Evolutionary conservation across 2,797 vertebrate genomes (phyloP), one percentile per base, ranked within the genome.

Genomic region (Phataginus tricuspis): DNA sequence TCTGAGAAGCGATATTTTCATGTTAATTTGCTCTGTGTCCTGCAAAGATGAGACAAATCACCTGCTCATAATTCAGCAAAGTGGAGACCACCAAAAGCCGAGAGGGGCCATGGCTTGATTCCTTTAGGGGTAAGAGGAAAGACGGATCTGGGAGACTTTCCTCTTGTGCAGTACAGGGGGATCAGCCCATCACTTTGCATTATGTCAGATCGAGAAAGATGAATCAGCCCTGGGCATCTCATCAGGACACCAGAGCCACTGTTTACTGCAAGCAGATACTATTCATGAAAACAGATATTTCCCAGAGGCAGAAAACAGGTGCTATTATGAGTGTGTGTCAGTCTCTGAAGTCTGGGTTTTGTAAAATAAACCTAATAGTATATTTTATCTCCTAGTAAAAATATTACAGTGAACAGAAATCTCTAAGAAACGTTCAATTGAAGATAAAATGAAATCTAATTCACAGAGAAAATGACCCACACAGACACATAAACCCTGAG

Each of bases 1-100:
- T 98, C 98, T 98, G 97, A 98, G 98, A 98, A 98, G 96, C 69
- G 98, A 96, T 96, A 98, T 91, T 98, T 98, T 98, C 97, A 97
- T 97, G 98, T 98, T 98, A 96, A 98, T 98, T 98, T 98, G 91
- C 83, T 97, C 98, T 96, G 96, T 97, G 96, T 96, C 95, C 95
- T 93, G 93, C 96, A 96, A 98, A 98, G 98, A 98, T 96, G 93
- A 94, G 95, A 98, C 23, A 53, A 88, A 96, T 92, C 98, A 98
- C 91, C 97, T 97, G 90, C 95, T 97, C 96, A 49, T 94, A 0
- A 97, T 97, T 97, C 89, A 90, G 83, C 93, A 93, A 97, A 96
- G 90, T 51, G 55, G 89, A 59, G 97, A 96, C 78, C 94, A 97
- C 94, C 97, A 96, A 92, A 97, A 97, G 94, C 53, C 5, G 23